Evolutionary conservation across 2,797 vertebrate species (phyloP), one percentile per base, ranked within the genome.

Genomic region (Pelodytes ibericus): DNA sequence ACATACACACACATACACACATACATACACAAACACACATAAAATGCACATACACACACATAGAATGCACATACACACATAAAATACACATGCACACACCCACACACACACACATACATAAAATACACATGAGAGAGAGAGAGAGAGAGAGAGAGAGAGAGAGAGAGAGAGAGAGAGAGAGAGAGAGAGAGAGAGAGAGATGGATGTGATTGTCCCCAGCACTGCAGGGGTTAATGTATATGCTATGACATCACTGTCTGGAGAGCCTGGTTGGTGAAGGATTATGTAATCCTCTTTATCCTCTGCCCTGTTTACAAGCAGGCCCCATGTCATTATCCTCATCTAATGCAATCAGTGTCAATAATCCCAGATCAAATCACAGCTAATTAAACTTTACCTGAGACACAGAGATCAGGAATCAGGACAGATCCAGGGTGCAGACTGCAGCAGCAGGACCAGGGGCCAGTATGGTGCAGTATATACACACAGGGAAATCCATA

Each of bases 321-420:
- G n/a, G n/a, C 6, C 51, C 69, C 24, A 47, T 30, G 33, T 15
- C 29, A n/a, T n/a, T 36, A n/a, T 20, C 20, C 11, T 29, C 33
- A 6, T 16, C 4, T 47, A 26, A 15, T 47, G 5, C 47, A 44
- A 63, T 65, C 24, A 26, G 16, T 44, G 16, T 22, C 49, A 44
- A 2, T 53, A 53, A 53, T 22, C 20, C 49, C 49, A 53, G 49
- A 20, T 16, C 10, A 41, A 29, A 61, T 41, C 18, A 15, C 8
- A 8, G 44, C 22, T 51, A 57, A 71, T 77, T 57, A 65, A 49
- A 70, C 58, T 63, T 71, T 64, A 3, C 56, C n/a, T n/a, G n/a
- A n/a, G n/a, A n/a, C n/a, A n/a, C n/a, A n/a, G n/a, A n/a, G n/a
- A n/a, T n/a, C n/a, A n/a, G n/a, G n/a, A n/a, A 44, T 30, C 11